Percentiles rank a stretch among this genome's conserved stretches.
phyloP scores from a whole-genome alignment of 2,888 invertebrate genomes.

The Abrostola triplasia region DNA sequence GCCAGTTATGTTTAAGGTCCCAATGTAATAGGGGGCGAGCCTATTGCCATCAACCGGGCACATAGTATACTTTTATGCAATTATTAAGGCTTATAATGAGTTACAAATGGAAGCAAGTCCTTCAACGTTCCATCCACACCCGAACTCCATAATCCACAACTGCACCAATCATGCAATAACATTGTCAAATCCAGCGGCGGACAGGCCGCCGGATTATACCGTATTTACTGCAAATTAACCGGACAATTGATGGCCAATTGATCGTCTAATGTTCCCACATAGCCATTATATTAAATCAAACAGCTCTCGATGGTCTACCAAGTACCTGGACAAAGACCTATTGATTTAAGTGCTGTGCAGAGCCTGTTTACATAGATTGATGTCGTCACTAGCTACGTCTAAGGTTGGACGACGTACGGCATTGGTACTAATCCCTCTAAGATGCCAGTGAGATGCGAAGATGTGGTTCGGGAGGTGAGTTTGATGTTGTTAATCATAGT shows the following conservation, averaged over 20 bases:
- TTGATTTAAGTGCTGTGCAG: slow-evolving; percentile 79
- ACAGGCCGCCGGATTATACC: slow-evolving; percentile 70
- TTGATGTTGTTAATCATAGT: not conserved
- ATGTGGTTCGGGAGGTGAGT: not conserved
- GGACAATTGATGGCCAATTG: slow-evolving; percentile 84
- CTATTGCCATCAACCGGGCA: too few relatives aligned
- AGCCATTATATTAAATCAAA: slow-evolving; percentile 87
- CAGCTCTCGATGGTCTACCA: slow-evolving; percentile 64
- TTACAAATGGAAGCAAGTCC: not conserved
- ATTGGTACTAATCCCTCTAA: slow-evolving; percentile 39
- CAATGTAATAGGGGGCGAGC: too few relatives aligned
- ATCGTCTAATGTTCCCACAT: slow-evolving; percentile 82
- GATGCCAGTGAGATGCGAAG: slow-evolving; percentile 16
- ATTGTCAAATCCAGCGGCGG: slow-evolving; percentile 67
- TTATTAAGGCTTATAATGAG: not conserved
- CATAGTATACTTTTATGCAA: too few relatives aligned
- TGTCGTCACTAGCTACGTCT: slow-evolving; percentile 52
- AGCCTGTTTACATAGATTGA: slow-evolving; percentile 72
- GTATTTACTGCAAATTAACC: slow-evolving; percentile 85
- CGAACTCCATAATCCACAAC: slow-evolving; percentile 21
- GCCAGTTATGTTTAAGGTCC: too few relatives aligned
- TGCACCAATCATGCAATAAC: slow-evolving; percentile 58
- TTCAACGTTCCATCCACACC: not conserved
- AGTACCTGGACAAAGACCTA: slow-evolving; percentile 82
- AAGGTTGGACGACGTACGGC: slow-evolving; percentile 11